Evolutionary conservation across 2,888 invertebrate genomes (phyloP).

Genomic region (Alentia gelatinosa): DNA sequence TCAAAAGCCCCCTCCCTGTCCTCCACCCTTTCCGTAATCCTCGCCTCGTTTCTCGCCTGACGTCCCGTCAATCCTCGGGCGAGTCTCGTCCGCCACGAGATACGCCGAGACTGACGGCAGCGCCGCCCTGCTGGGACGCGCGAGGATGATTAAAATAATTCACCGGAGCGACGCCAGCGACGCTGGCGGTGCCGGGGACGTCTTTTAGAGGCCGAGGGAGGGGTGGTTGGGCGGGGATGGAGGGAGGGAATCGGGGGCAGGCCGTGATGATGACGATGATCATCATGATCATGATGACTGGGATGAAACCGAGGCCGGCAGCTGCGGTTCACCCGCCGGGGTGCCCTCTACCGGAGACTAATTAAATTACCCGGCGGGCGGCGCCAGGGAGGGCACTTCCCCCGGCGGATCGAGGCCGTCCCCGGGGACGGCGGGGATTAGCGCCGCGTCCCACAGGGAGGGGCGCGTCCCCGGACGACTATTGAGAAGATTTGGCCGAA

Average conservation of each 20-base stretch:
- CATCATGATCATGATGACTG: background rate
- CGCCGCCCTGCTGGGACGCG: constrained; percentile 35
- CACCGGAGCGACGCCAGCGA: background rate
- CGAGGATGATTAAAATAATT: constrained; percentile 50
- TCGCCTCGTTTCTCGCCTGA: background rate
- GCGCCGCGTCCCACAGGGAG: background rate
- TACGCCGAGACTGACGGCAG: background rate
- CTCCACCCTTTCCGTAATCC: background rate
- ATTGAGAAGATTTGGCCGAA: constrained; percentile 19
- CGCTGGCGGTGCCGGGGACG: background rate
- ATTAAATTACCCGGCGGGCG: constrained; percentile 43
- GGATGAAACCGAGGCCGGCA: constrained; percentile 6
- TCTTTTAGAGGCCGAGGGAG: background rate
- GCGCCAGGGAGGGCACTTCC: constrained; percentile 18
- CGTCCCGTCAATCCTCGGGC: constrained; percentile 29
- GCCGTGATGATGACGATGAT: background rate
- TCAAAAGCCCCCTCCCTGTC: background rate
- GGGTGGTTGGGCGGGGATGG: background rate
- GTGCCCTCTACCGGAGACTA: constrained; percentile 34
- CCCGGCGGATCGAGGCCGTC: background rate
- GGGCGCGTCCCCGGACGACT: background rate
- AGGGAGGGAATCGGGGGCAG: background rate
- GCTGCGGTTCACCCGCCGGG: constrained; percentile 6
- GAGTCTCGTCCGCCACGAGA: background rate
- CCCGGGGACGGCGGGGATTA: constrained; percentile 27